Conservation (phyloP, 2,888 invertebrate genomes). For the Molorchus minor region DNA sequence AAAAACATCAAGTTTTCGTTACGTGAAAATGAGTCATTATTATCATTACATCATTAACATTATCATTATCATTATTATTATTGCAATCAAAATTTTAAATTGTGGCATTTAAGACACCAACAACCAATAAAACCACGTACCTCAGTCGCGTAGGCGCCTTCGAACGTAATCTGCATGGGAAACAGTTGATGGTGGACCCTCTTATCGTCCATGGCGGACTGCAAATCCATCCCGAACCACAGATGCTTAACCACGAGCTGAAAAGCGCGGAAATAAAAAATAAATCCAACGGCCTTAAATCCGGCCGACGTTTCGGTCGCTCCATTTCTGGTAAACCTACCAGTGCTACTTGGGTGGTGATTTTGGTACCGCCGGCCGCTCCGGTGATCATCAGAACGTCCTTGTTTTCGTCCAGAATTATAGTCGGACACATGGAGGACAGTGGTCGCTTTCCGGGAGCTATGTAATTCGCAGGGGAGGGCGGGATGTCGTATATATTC, state of each 20-base stretch:
- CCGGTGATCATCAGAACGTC: slow-evolving; percentile 72
- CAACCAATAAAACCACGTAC: too few relatives aligned
- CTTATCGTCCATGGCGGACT: slow-evolving; percentile 65
- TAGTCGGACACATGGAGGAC: slow-evolving; percentile 90
- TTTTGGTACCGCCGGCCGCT: slow-evolving; percentile 91
- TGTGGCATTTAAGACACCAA: too few relatives aligned
- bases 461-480: slow-evolving; percentile 84
- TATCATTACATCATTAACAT: too few relatives aligned
- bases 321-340: slow-evolving; percentile 51
- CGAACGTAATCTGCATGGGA: slow-evolving; percentile 67
- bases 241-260: slow-evolving; percentile 66
- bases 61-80: too few relatives aligned
- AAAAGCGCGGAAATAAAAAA: slow-evolving; percentile 30
- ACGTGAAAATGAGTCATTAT: too few relatives aligned
- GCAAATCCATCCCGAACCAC: slow-evolving; percentile 67
- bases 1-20: too few relatives aligned
- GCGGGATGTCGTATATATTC: slow-evolving; percentile 77
- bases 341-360: slow-evolving; percentile 81
- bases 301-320: neutral
- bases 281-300: neutral
- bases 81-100: too few relatives aligned
- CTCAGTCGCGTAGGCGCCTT: slow-evolving; percentile 63
- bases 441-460: slow-evolving; percentile 83
- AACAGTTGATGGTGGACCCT: slow-evolving; percentile 73
- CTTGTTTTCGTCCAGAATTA: slow-evolving; percentile 71